Conservation (phyloP, 1,140 invertebrate species). For the Ips nitidus region DNA sequence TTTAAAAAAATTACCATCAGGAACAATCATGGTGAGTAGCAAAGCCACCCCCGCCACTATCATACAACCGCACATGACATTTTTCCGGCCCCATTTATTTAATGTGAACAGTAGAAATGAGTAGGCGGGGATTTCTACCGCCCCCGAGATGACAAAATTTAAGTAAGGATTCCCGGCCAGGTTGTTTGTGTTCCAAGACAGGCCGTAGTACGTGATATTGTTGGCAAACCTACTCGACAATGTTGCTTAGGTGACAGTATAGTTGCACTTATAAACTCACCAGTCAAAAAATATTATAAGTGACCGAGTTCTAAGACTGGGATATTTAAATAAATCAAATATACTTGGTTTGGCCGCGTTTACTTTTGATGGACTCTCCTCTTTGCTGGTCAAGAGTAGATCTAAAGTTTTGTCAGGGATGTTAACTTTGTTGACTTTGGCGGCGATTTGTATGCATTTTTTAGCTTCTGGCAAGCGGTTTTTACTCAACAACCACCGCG, state of each 20-base stretch:
- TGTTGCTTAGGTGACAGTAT: too few species aligned
- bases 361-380: conserved; percentile 26
- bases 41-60: conserved; percentile 65
- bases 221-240: conserved; percentile 66
- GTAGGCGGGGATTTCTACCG: conserved; percentile 79
- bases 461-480: conserved; percentile 72
- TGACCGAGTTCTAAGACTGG: conserved; percentile 69
- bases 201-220: conserved; percentile 77
- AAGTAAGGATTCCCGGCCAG: conserved; percentile 73
- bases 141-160: conserved; percentile 74
- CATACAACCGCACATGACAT: conserved; percentile 70
- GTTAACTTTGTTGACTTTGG: conserved; percentile 65
- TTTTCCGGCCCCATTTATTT: conserved; percentile 71
- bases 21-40: conserved; percentile 61
- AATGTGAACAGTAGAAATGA: conserved; percentile 69
- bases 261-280: conserved; percentile 51
- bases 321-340: conserved; percentile 70
- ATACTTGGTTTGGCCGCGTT: conserved; percentile 54
- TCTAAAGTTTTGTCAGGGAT: conserved; percentile 60
- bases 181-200: conserved; percentile 77
- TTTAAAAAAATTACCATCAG: conserved; percentile 54
- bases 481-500: conserved; percentile 77
- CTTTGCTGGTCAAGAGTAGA: conserved; percentile 53
- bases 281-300: conserved; percentile 78
- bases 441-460: conserved; percentile 66